phyloP scores from a whole-genome alignment of 1,140 invertebrate species.

The Eulimnadia texana region DNA sequence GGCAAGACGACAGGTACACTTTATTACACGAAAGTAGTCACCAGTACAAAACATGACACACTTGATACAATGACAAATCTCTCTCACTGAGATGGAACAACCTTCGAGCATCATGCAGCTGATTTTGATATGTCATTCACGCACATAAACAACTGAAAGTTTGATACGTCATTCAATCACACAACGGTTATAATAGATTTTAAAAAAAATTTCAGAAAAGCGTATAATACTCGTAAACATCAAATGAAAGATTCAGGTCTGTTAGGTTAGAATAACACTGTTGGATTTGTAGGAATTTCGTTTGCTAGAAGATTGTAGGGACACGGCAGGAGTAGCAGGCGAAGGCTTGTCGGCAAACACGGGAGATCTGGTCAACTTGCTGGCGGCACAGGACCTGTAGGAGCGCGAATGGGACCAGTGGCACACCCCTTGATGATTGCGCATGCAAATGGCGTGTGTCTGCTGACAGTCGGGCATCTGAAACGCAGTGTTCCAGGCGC shows the following conservation, averaged over 20 bases:
- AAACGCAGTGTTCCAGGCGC: constrained; percentile 34
- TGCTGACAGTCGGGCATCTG: constrained; percentile 42
- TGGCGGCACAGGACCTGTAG: constrained; percentile 34
- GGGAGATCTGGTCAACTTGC: neutral
- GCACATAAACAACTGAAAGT: no score
- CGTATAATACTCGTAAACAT: no score
- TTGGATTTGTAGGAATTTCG: neutral
- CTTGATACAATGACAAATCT: no score
- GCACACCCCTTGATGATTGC: constrained; percentile 28
- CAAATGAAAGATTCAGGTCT: no score
- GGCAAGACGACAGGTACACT: neutral
- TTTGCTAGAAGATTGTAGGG: neutral
- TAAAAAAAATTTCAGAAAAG: no score
- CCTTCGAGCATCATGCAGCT: no score
- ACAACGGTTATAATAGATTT: no score
- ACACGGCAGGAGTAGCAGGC: neutral
- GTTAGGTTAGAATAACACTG: neutral
- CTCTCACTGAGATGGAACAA: no score
- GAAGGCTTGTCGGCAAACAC: neutral
- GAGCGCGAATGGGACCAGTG: constrained; percentile 32
- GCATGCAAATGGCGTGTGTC: constrained; percentile 42
- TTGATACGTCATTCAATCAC: no score
- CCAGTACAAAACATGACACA: no score
- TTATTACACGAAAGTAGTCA: no score
- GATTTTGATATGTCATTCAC: no score